These are phyloP conservation scores for Halcyon leucocephala DNA, from an alignment of 2,797 vertebrate species.

Conservation along the genomic window DNA sequence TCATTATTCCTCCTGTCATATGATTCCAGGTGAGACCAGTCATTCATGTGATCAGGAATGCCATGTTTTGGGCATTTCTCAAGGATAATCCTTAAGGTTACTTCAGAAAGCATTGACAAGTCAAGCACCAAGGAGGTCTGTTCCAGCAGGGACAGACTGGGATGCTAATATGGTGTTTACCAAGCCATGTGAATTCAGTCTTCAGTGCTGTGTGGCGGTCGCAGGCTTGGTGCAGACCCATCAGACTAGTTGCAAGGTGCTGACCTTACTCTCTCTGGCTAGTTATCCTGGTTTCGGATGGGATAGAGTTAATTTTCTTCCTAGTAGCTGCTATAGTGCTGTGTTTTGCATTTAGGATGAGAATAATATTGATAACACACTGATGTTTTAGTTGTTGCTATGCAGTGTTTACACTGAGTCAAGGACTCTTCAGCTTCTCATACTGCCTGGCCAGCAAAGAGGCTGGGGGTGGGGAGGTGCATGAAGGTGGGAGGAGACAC, in stretches of 20 bases:
- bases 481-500: background rate
- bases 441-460: background rate
- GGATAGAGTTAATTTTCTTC: background rate
- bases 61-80: background rate
- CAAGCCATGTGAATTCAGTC: background rate
- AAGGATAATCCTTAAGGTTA: background rate
- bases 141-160: background rate
- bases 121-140: background rate
- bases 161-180: background rate
- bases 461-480: background rate
- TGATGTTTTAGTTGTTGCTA: background rate
- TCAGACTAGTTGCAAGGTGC: background rate
- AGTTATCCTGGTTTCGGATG: background rate
- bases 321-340: background rate
- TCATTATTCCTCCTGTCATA: background rate
- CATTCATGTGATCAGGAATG: background rate
- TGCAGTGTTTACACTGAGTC: background rate
- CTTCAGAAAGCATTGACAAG: background rate
- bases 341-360: background rate
- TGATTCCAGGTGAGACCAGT: background rate
- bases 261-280: background rate
- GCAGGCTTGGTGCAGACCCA: background rate
- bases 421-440: background rate
- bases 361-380: background rate
- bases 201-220: background rate